Evolutionary conservation across 2,113 vertebrate species (phyloP).

Genomic region (Agelaius tricolor): DNA sequence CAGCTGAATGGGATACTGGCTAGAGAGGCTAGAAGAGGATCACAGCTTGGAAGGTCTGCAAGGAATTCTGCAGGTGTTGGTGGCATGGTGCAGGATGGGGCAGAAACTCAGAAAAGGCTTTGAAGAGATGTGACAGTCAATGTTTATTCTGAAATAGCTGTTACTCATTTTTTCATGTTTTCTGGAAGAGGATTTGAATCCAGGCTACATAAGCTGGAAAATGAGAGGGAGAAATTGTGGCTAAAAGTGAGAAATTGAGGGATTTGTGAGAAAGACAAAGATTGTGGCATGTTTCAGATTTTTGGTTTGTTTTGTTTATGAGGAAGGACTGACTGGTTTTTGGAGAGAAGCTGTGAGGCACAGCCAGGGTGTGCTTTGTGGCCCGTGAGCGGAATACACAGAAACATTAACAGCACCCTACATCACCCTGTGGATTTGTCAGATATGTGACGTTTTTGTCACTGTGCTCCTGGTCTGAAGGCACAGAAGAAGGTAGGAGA

Average conservation of each 20-base stretch:
- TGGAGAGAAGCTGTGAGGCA: not conserved
- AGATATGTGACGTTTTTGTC: not conserved
- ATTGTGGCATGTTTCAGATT: no score
- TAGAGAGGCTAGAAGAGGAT: not conserved
- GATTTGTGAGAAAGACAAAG: no score
- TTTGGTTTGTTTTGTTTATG: no score
- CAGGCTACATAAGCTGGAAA: no score
- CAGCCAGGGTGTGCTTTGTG: not conserved
- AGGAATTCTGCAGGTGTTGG: not conserved
- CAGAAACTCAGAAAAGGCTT: not conserved
- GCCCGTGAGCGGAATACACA: not conserved
- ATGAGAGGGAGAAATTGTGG: no score
- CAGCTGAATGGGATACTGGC: not conserved
- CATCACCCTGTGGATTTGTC: not conserved
- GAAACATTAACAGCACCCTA: not conserved
- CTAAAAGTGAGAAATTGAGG: no score
- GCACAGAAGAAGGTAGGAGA: not conserved
- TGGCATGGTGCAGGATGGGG: not conserved
- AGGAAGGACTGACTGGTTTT: no score
- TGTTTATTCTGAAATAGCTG: not conserved
- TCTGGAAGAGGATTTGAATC: not conserved
- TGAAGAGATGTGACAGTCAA: not conserved
- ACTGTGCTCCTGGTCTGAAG: not conserved
- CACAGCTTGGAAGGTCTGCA: not conserved
- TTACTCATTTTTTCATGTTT: not conserved